Conservation (phyloP, 2,113 vertebrate species). For the Paracanthobrama guichenoti region DNA sequence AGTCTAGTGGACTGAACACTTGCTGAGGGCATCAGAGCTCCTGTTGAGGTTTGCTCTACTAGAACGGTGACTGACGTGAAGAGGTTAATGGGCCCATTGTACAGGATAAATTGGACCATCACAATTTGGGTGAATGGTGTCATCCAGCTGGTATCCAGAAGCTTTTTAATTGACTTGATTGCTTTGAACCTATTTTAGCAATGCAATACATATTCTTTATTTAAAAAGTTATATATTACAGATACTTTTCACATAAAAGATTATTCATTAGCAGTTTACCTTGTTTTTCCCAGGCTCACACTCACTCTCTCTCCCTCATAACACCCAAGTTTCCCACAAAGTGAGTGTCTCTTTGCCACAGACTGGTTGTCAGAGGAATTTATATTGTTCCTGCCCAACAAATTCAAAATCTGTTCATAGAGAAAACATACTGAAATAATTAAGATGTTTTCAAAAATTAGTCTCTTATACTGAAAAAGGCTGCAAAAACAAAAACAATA, state of each 20-base stretch:
- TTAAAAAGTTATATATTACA: not conserved
- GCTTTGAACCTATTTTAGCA: conserved; percentile 64
- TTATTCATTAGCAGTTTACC: conserved; percentile 60
- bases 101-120: conserved; percentile 73
- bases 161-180: conserved; percentile 55
- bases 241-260: not conserved
- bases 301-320: conserved; percentile 22
- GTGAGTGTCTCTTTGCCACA: conserved; percentile 1
- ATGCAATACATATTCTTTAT: not conserved
- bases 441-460: no score
- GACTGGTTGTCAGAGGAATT: conserved; percentile 5
- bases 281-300: conserved; percentile 70
- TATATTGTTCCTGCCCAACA: not conserved
- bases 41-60: conserved; percentile 39
- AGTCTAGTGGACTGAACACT: conserved; percentile 69
- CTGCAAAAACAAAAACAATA: not conserved
- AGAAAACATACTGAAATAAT: not conserved
- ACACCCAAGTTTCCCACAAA: conserved; percentile 56
- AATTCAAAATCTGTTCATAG: conserved; percentile 12
- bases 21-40: conserved; percentile 61
- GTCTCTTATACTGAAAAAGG: not conserved
- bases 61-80: conserved; percentile 72
- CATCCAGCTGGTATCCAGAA: conserved; percentile 67
- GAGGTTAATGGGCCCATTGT: conserved; percentile 69
- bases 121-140: conserved; percentile 55